A percentile compares a stretch with the other conserved stretches of the same genome.
These are phyloP conservation scores for Canis aureus DNA, from an alignment of 2,113 vertebrate genomes.

Conservation along the genomic window DNA sequence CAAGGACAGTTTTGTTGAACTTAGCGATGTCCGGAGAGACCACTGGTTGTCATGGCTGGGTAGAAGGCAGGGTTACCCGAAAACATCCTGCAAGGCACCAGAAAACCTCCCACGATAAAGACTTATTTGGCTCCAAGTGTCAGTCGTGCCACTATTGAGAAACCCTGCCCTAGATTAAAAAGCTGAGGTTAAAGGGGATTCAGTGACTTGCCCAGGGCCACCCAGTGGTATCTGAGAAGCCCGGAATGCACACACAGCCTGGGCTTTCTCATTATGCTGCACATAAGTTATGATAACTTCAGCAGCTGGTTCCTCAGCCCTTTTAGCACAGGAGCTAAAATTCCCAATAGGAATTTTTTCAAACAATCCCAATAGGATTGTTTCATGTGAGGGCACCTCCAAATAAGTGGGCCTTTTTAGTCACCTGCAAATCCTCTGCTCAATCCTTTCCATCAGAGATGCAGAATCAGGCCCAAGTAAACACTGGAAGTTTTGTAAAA, in stretches of 20 bases:
- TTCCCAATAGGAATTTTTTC: background rate
- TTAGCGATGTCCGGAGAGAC: background rate
- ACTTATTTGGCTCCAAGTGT: background rate
- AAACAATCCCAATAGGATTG: fast-evolving
- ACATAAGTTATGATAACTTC: background rate
- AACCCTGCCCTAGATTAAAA: background rate
- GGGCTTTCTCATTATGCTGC: background rate
- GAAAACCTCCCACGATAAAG: background rate
- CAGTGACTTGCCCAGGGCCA: background rate
- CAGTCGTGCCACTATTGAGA: background rate
- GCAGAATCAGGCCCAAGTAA: background rate
- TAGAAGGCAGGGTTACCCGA: background rate
- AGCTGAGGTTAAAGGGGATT: background rate
- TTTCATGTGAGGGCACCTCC: background rate
- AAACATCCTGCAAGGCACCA: background rate
- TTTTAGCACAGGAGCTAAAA: background rate
- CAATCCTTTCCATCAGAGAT: background rate
- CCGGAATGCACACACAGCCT: fast-evolving
- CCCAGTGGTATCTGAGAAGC: background rate
- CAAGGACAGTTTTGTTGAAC: background rate
- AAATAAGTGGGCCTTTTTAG: background rate
- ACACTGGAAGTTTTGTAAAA: background rate
- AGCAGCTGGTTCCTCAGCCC: background rate
- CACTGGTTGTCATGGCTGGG: background rate
- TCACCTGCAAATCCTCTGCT: background rate